Base-by-base conservation (phyloP, 2,113 vertebrate genomes). In the Meleagris gallopavo region DNA sequence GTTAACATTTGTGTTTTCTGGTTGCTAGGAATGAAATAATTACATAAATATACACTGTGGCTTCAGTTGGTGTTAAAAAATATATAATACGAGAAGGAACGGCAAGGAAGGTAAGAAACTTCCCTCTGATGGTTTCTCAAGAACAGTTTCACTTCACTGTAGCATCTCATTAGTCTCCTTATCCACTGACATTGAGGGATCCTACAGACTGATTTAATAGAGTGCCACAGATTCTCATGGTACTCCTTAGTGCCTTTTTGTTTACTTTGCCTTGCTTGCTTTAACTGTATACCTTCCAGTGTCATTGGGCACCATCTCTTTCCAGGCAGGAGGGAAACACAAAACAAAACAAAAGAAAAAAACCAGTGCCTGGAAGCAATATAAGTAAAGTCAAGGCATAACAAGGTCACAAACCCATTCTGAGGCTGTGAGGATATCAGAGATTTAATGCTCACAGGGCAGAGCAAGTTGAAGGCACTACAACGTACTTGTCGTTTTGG, bases 401-500 rank as follows among this genome's bases (percentile, higher is more conserved):
- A 24, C 32, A 32, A 52, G 46, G 36, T 32, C 8, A 45, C 15
- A 50, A 40, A 36, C 34, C 11, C 30, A 14, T 18, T 60, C 27
- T 29, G 38, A 83, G 50, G 43, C 64, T 64, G 34, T 3, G 7
- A 36, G 52, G 34, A 18, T 66, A 36, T 66, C 8, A 11, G 43
- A 45, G 24, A 36, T 81, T 45, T 41, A 25, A 55, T 61, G 13
- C n/a, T 72, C 19, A 11, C 24, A 6, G 40, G n/a, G 45, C 38
- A 83, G 34, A 65, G 46, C 19, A 67, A 57, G 22, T 45, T 12
- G 3, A 58, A 86, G 30, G 13, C 55, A 13, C 36, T 54, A 60
- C 21, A 30, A 66, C 54, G 41, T 40, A 50, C 52, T 91, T 60
- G 74, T 92, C 90, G 60, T 67, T 84, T 25, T 96, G 83, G 92